Evolutionary conservation across 2,888 invertebrate genomes (phyloP), one percentile per base, ranked within the genome.

Genomic region (Drosophila flavopinicola): DNA sequence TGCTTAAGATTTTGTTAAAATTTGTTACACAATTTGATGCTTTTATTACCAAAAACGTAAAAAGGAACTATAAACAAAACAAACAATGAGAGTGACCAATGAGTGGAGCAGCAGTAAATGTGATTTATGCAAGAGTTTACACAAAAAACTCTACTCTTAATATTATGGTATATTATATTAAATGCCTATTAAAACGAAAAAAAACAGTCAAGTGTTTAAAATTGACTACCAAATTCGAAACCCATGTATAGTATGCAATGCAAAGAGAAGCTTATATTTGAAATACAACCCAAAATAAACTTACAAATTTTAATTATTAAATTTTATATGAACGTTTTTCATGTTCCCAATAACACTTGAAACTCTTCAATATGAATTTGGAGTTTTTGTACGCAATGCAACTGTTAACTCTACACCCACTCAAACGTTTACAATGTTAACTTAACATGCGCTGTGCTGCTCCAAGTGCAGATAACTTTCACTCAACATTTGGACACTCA

Each of bases 41-140:
- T 85, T 76, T 76, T 44, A 64, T 51, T 32, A 79, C 85, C 68
- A 84, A 86, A 78, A 68, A 48, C n/a, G n/a, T n/a, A n/a, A n/a
- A n/a, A n/a, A n/a, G n/a, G n/a, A 13, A 32, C 47, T 32, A 65
- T 66, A 41, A 33, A 38, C 24, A 37, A 52, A 9, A 11, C 5
- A 35, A 11, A 39, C 29, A 35, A 37, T 20, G 17, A 20, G 25
- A 30, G 29, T 9, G 7, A 37, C 6, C 32, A 49, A 38, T 25
- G 35, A 30, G 25, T 42, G 56, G 45, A 27, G 54, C 35, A 11
- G 37, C 41, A 52, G 44, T 45, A 52, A 48, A 69, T 80, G 85
- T 86, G 87, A 80, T 80, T 79, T 86, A n/a, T 71, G 53, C 61
- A 64, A 47, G 9, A 53, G 39, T 63, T 85, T 77, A 64, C 58